phyloP scores from a whole-genome alignment of 2,888 invertebrate genomes.

The Lithophane ornitopus region DNA sequence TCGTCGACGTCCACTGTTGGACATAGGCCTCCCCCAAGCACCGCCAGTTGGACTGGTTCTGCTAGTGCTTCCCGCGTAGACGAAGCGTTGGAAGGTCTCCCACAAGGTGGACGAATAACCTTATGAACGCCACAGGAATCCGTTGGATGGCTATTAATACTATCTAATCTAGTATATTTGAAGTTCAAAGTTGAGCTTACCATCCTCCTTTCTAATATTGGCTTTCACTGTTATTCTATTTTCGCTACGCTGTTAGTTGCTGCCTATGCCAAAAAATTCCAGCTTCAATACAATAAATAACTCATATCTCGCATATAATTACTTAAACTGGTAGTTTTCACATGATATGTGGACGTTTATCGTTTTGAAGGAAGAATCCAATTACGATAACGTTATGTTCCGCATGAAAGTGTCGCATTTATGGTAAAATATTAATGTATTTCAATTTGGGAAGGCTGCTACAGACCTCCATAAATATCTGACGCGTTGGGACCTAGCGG shows the following conservation, averaged over 20 bases:
- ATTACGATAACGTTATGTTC: slow-evolving; percentile 90
- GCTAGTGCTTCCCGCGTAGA: too few relatives aligned
- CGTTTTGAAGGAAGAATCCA: slow-evolving; percentile 88
- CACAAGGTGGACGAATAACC: too few relatives aligned
- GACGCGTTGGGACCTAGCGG: slow-evolving; percentile 82
- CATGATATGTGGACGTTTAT: slow-evolving; percentile 75
- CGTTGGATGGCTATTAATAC: neutral
- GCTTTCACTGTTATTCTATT: neutral
- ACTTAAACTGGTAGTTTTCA: slow-evolving; percentile 73
- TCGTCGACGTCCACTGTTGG: too few relatives aligned
- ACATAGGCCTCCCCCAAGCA: too few relatives aligned
- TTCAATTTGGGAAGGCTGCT: slow-evolving; percentile 89
- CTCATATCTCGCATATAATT: slow-evolving; percentile 67
- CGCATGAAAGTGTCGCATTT: slow-evolving; percentile 90
- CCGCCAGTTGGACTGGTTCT: too few relatives aligned
- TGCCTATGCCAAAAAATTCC: slow-evolving; percentile 1
- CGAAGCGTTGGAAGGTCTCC: too few relatives aligned
- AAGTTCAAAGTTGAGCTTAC: slow-evolving; percentile 1
- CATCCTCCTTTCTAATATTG: neutral
- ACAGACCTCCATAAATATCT: slow-evolving; percentile 90
- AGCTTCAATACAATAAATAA: slow-evolving; percentile 61
- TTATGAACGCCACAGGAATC: too few relatives aligned
- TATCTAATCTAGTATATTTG: neutral
- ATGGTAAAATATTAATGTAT: slow-evolving; percentile 91
- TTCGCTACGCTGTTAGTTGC: neutral